A percentile compares a stretch with the other conserved stretches of the same genome.
Conservation (phyloP, 2,113 vertebrate species). For the Otolemur garnettii region DNA sequence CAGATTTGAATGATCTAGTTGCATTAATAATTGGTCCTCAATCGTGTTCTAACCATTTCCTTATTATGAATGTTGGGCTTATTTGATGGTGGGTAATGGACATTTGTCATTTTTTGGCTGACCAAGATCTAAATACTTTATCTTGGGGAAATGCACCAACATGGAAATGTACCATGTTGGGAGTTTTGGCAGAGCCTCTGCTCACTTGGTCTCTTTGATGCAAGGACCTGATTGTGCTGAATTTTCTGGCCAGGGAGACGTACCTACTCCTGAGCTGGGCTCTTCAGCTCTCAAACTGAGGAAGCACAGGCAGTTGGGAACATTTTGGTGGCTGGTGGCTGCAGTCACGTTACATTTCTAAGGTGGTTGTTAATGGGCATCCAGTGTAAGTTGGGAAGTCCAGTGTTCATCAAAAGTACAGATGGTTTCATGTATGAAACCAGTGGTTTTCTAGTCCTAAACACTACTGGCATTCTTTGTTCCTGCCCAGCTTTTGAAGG, state of each 20-base stretch:
- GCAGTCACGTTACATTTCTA: not conserved
- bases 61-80: not conserved
- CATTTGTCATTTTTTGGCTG: not conserved
- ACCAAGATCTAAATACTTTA: not conserved
- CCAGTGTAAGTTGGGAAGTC: not conserved
- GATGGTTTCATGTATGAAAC: not conserved
- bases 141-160: not conserved
- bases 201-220: not conserved
- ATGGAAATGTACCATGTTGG: not conserved
- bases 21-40: not conserved
- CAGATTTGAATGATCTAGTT: not conserved
- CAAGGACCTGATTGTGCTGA: accelerated
- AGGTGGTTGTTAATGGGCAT: not conserved
- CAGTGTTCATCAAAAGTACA: not conserved
- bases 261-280: accelerated
- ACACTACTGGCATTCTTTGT: not conserved
- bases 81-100: not conserved
- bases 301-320: not conserved
- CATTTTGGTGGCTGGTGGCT: not conserved
- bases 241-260: not conserved
- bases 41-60: not conserved
- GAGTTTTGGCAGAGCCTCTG: not conserved
- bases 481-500: not conserved
- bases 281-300: not conserved
- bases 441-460: not conserved